Evolutionary conservation across 2,888 invertebrate genomes (phyloP).

Genomic region (Alsophila aescularia): DNA sequence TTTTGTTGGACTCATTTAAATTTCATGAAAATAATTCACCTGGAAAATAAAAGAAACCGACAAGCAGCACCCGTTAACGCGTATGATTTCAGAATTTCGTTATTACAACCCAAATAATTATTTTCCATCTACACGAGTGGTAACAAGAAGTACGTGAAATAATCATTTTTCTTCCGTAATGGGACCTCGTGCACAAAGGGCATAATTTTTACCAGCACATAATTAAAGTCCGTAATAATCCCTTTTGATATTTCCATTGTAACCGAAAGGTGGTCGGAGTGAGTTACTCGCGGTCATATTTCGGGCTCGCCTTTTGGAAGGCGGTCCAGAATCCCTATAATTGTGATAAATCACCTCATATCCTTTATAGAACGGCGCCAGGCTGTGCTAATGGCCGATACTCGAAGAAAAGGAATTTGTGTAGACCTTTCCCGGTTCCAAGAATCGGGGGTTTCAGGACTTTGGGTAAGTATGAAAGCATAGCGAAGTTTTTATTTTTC

Average conservation of each 20-base stretch:
- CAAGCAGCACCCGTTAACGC: too few species aligned
- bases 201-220: slow-evolving; percentile 25
- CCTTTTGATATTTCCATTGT: slow-evolving; percentile 32
- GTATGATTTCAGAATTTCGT: too few species aligned
- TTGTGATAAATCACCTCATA: slow-evolving; percentile 78
- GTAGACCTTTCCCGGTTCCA: slow-evolving; percentile 53
- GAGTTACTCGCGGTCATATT: slow-evolving; percentile 40
- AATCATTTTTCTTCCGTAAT: slow-evolving; percentile 11
- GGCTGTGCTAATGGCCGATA: slow-evolving; percentile 73
- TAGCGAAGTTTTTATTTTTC: too few species aligned
- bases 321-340: slow-evolving; percentile 62
- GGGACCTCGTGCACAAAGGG: slow-evolving; percentile 9
- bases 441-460: not conserved
- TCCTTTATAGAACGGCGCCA: slow-evolving; percentile 62
- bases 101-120: too few species aligned
- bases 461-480: too few species aligned
- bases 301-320: slow-evolving; percentile 36
- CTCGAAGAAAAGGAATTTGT: slow-evolving; percentile 61
- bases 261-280: slow-evolving; percentile 27
- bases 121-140: not conserved
- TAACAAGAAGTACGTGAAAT: not conserved
- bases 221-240: slow-evolving; percentile 29
- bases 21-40: too few species aligned
- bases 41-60: too few species aligned
- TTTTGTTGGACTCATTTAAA: too few species aligned